Base-by-base conservation (phyloP, 35 echinoderm and acorn worm species). In the Strongylocentrotus purpuratus region DNA sequence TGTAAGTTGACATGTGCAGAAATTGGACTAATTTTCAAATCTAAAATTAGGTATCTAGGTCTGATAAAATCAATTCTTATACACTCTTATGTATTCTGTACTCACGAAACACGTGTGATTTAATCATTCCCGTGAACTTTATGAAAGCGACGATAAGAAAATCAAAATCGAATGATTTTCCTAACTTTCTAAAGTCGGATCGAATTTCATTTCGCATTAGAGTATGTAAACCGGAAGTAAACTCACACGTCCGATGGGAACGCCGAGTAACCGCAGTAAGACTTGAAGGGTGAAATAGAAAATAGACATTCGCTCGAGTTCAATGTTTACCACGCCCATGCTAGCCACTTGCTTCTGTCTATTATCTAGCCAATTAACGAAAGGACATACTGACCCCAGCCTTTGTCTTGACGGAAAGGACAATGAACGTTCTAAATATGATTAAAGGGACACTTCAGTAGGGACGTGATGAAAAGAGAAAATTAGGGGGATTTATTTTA, bases 311-410 rank as follows among this genome's bases (percentile, higher is more conserved):
- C 20, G 65, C 33, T 41, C 87, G 87, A 89, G 87, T 89, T 45
- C 87, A 89, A 89, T 46, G 45, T 13, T 33, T 46, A 46, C 87
- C 87, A 89, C 87, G 45, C 87, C 87, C 32, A 89, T 89, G 12
- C 45, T 35, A 45, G 20, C 87, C 87, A 89, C 33, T 89, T 89
- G 87, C 33, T 89, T 89, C 87, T 89, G 87, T 89, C 87, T 89
- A 89, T 89, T 89, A 89, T 89, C 33, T 89, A 17, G 87, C 87
- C 87, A 89, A 89, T 89, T 89, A 89, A 28, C 9, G 87, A 89
- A 22, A 33, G 33, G 87, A 89, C 32, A 46, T 46, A 28, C 33
- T 89, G 87, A 89, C 87, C 87, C 87, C 13, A 20, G 70, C 70
- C 70, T 78, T 78, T 78, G 65, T 78, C 65, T 78, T 78, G 65